Conservation (phyloP, 2,888 invertebrate genomes). For the Embidobia sp. region DNA sequence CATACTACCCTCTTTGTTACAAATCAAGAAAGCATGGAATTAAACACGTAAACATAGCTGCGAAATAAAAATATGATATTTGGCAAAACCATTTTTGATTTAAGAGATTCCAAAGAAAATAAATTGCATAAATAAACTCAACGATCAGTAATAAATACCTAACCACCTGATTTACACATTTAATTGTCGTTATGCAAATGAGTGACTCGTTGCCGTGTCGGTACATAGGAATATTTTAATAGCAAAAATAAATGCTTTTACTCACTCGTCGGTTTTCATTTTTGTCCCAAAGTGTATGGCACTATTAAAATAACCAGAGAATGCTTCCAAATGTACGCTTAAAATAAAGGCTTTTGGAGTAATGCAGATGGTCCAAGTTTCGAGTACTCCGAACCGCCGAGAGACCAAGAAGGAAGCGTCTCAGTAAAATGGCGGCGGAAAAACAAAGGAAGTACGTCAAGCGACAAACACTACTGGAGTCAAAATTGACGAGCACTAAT, state of each 20-base stretch:
- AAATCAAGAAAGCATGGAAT: no score
- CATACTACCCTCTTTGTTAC: no score
- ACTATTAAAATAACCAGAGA: slow-evolving; percentile 2
- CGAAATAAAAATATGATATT: no score
- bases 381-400: slow-evolving; percentile 21
- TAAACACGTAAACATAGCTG: no score
- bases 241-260: neutral
- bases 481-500: no score
- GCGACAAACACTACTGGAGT: slow-evolving; percentile 17
- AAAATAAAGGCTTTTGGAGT: no score
- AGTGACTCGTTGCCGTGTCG: slow-evolving; percentile 1
- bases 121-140: slow-evolving; percentile 2
- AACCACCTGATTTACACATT: neutral
- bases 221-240: slow-evolving; percentile 1
- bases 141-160: neutral
- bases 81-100: no score
- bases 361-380: no score
- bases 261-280: slow-evolving; percentile 46
- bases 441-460: slow-evolving; percentile 32
- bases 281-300: slow-evolving; percentile 4
- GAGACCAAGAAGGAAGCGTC: slow-evolving; percentile 43
- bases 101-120: neutral
- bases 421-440: slow-evolving; percentile 30
- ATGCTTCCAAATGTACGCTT: no score
- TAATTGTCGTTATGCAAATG: slow-evolving; percentile 23